Evolutionary conservation across 2,888 invertebrate species (phyloP), one percentile per base, ranked within the genome.

Genomic region (Neoscelio sp.): DNA sequence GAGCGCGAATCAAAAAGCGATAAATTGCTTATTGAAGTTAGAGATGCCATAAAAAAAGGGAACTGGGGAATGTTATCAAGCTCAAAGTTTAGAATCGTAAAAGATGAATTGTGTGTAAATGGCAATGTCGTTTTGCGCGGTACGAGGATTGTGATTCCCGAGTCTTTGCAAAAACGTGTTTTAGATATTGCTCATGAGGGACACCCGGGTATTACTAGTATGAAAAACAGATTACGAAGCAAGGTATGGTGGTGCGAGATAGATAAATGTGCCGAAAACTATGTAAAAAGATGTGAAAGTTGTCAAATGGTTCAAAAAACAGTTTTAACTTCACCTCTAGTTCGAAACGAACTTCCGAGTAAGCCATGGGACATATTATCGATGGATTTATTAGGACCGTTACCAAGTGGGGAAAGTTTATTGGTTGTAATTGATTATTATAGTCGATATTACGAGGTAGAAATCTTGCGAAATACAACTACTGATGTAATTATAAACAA

Each of bases 181-280:
- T 35, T 62, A 18, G 0, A 4, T 0, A 48, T 48, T 12, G 85
- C 84, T 12, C 86, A 87, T 38, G 85, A 88, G 68, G 87, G 87
- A 0, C 85, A 87, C 50, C 83, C 85, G 2, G 85, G 87, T 4
- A 83, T 78, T 26, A 71, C 78, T 0, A 52, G 78, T 0, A 81
- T 83, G 73, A 79, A 83, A 75, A 20, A 68, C 8, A 23, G 79
- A 13, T 28, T 82, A 10, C 10, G 81, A 2, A 58, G 44, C 23
- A 82, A 84, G 56, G 80, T 83, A 2, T 83, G 80, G 82, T 83
- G 81, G 81, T 35, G 30, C 0, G 65, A 73, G 1, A 42, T 82
- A 0, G 81, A 82, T 28, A 81, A 74, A 20, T 77, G 80, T 4
- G 82, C 78, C 0, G 81, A 83, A 65, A 78, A 60, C 1, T 33